phyloP scores from a whole-genome alignment of 2,113 vertebrate genomes.

The Octodon degus region DNA sequence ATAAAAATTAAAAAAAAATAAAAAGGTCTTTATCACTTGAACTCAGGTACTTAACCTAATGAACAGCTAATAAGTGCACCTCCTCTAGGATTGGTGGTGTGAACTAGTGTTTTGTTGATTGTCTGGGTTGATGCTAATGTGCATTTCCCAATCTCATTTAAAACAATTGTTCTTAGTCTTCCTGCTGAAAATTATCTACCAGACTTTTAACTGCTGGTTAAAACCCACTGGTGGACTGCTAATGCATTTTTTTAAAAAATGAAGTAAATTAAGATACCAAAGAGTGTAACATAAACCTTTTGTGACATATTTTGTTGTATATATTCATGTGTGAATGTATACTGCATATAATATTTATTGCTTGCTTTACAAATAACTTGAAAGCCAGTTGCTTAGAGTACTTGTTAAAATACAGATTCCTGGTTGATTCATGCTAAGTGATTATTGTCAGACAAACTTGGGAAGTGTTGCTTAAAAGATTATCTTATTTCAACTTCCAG shows the following conservation, averaged over 20 bases:
- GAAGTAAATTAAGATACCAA: background rate
- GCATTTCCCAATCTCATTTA: background rate
- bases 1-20: too few relatives aligned
- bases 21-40: background rate
- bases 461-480: background rate
- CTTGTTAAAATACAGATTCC: constrained; percentile 7
- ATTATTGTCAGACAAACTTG: background rate
- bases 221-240: background rate
- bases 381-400: background rate
- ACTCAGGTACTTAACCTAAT: background rate
- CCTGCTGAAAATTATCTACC: background rate
- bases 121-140: background rate
- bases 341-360: background rate
- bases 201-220: background rate
- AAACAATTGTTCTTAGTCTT: background rate
- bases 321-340: background rate
- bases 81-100: background rate
- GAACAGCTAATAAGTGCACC: background rate
- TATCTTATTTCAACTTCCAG: background rate
- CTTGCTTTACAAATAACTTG: background rate
- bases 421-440: background rate
- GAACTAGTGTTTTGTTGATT: background rate
- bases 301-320: background rate
- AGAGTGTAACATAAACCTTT: background rate
- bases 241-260: background rate